Evolutionary conservation across 2,888 invertebrate species (phyloP).

Genomic region (Eupithecia abbreviata): DNA sequence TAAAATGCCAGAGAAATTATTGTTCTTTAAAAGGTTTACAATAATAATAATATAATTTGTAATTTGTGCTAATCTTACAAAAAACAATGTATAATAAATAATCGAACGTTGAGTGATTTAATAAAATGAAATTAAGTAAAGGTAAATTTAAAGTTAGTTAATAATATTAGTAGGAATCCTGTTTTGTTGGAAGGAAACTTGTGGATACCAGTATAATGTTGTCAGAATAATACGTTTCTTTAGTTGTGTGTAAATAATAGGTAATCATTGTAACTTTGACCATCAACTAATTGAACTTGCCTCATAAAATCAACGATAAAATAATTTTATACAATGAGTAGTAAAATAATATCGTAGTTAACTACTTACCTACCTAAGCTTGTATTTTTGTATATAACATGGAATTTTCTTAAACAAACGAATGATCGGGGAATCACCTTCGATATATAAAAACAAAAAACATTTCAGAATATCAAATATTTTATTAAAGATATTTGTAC

Average conservation of each 20-base stretch:
- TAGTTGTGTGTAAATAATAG: background rate
- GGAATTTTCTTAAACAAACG: background rate
- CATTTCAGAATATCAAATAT: background rate
- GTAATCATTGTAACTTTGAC: slow-evolving; percentile 3
- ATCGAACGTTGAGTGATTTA: no score
- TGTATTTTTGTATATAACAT: background rate
- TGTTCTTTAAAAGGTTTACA: no score
- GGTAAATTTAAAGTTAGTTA: no score
- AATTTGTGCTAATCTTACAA: no score
- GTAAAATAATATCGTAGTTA: slow-evolving; percentile 8
- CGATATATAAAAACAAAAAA: background rate
- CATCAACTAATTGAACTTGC: slow-evolving; percentile 9
- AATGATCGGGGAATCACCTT: background rate
- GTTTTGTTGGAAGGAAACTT: background rate
- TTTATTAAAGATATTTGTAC: no score
- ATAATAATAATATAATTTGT: no score
- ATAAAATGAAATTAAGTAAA: no score
- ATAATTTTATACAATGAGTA: slow-evolving; percentile 18
- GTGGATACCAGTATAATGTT: background rate
- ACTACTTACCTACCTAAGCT: background rate
- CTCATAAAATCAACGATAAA: slow-evolving; percentile 18
- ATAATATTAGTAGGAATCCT: no score
- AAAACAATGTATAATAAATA: no score
- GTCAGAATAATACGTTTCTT: background rate
- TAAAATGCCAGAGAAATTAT: no score